These are phyloP conservation scores for Apoda limacodes DNA, from an alignment of 2,888 invertebrate species.

Conservation along the genomic window DNA sequence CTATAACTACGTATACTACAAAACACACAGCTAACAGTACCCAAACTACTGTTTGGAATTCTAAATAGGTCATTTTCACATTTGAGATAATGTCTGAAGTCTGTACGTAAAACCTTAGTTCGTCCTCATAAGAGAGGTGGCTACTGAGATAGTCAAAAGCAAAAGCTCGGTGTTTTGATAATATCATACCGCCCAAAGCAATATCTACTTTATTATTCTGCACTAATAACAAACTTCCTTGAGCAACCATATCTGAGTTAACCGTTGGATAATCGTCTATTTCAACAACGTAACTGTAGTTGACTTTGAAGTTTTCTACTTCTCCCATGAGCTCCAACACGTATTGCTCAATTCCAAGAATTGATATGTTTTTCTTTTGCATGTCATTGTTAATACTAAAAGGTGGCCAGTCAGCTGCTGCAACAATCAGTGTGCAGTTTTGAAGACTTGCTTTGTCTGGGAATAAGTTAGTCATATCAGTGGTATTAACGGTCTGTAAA, in stretches of 20 bases:
- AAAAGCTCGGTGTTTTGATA: slow-evolving; percentile 22
- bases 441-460: slow-evolving; percentile 31
- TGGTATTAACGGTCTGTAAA: slow-evolving; percentile 7
- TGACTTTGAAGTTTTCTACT: slow-evolving; percentile 29
- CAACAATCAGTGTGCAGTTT: slow-evolving; percentile 33
- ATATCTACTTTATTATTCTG: slow-evolving; percentile 23
- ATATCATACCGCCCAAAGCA: slow-evolving; percentile 23
- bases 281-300: slow-evolving; percentile 23
- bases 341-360: slow-evolving; percentile 23
- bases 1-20: slow-evolving; percentile 22
- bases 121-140: slow-evolving; percentile 30
- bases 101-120: slow-evolving; percentile 30
- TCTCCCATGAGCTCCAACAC: slow-evolving; percentile 28
- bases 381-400: slow-evolving; percentile 24
- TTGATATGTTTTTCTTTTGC: slow-evolving; percentile 1
- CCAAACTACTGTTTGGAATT: slow-evolving; percentile 31
- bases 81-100: slow-evolving; percentile 22
- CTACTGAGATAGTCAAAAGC: slow-evolving; percentile 28
- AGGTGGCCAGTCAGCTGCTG: slow-evolving; percentile 34
- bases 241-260: slow-evolving; percentile 21
- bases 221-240: slow-evolving; percentile 24
- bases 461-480: slow-evolving; percentile 21
- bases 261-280: slow-evolving; percentile 20
- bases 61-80: slow-evolving; percentile 32
- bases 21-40: slow-evolving; percentile 23